Conservation (phyloP, 1,140 invertebrate species). For the Trichomalopsis sarcophagae region DNA sequence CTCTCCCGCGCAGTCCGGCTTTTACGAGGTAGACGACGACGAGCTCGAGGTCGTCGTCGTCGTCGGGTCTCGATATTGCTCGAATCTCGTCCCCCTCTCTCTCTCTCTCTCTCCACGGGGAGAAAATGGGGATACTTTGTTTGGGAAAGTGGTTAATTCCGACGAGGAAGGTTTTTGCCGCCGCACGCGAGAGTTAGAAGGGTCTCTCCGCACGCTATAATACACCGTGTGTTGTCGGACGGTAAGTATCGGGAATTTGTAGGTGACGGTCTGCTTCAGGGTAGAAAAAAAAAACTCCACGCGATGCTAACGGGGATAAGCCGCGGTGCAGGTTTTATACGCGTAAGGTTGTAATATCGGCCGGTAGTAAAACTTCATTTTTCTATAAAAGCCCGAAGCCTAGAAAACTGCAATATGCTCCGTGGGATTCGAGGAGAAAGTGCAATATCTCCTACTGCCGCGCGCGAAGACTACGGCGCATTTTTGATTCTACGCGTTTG, state of each 20-base stretch:
- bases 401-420: background rate
- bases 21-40: conserved; percentile 11
- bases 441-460: background rate
- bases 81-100: background rate
- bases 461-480: no score
- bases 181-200: background rate
- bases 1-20: conserved; percentile 7
- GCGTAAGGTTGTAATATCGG: background rate
- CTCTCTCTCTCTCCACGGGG: conserved; percentile 3
- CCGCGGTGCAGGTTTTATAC: background rate
- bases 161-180: background rate
- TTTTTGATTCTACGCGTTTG: no score
- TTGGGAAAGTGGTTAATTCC: conserved; percentile 34
- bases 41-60: background rate
- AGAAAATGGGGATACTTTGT: conserved; percentile 10
- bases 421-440: background rate
- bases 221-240: background rate
- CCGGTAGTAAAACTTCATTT: background rate
- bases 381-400: background rate
- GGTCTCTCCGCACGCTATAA: background rate
- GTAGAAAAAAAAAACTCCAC: background rate
- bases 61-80: conserved; percentile 1
- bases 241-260: background rate
- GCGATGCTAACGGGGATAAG: background rate
- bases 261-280: background rate